These are phyloP conservation scores for Drosophila pullipes DNA, from an alignment of 2,888 invertebrate genomes.

Conservation along the genomic window DNA sequence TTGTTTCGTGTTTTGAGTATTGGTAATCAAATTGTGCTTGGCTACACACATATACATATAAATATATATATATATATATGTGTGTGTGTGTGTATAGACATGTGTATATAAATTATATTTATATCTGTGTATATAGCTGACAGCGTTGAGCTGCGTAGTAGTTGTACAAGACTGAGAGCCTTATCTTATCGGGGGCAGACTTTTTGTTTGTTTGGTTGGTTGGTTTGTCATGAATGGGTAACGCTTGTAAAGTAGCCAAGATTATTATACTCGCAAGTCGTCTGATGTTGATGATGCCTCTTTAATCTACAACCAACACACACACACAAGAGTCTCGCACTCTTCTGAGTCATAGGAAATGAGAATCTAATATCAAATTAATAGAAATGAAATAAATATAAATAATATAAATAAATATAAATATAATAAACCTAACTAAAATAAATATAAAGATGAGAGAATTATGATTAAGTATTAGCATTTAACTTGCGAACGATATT, in stretches of 20 bases:
- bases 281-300: constrained; percentile 50
- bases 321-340: background rate
- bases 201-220: constrained; percentile 22
- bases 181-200: constrained; percentile 48
- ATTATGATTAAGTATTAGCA: background rate
- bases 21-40: constrained; percentile 23
- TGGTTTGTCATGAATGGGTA: constrained; percentile 51
- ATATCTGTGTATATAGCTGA: background rate
- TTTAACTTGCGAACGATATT: background rate
- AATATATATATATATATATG: background rate
- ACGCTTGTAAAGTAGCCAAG: constrained; percentile 53
- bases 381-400: background rate
- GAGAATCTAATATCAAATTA: background rate
- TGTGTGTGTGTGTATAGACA: background rate
- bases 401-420: background rate
- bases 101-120: constrained; percentile 4
- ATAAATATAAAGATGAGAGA: background rate
- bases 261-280: constrained; percentile 30
- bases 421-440: background rate
- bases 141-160: constrained; percentile 4
- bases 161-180: constrained; percentile 9
- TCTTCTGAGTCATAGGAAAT: constrained; percentile 38
- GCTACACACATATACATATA: constrained; percentile 2
- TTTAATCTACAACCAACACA: constrained; percentile 39
- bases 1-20: constrained; percentile 13